Evolutionary conservation across 2,797 vertebrate species (phyloP).

Genomic region (Pantherophis vulpinus): DNA sequence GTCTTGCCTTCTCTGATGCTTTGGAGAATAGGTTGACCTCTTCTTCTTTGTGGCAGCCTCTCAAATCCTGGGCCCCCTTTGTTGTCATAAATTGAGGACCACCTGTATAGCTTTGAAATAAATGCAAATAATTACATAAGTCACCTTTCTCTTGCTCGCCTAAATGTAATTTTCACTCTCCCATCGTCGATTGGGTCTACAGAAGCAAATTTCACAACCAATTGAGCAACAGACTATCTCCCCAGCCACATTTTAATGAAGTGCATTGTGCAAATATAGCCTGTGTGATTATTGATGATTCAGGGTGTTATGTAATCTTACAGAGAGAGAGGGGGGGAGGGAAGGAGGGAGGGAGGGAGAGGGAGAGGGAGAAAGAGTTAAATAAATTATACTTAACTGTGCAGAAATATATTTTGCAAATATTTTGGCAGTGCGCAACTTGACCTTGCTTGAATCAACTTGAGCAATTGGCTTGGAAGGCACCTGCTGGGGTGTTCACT

Average conservation of each 20-base stretch:
- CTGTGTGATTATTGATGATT: neutral
- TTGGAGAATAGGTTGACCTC: no score
- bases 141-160: neutral
- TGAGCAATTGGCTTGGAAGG: neutral
- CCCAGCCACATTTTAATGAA: neutral
- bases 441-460: neutral
- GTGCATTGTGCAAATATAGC: neutral
- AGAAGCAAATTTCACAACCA: neutral
- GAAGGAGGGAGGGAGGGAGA: no score
- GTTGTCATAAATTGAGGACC: neutral
- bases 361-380: neutral
- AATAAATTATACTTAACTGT: neutral
- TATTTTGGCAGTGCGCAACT: neutral
- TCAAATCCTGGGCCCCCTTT: no score
- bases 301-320: neutral
- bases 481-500: neutral
- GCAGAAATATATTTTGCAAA: neutral
- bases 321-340: no score
- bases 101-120: neutral
- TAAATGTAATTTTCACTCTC: neutral
- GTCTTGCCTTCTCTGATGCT: no score
- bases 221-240: neutral
- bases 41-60: no score
- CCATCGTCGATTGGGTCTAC: neutral
- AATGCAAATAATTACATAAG: neutral